These are phyloP conservation scores for Tamandua tetradactyla DNA, from an alignment of 2,797 vertebrate genomes.

Conservation along the genomic window DNA sequence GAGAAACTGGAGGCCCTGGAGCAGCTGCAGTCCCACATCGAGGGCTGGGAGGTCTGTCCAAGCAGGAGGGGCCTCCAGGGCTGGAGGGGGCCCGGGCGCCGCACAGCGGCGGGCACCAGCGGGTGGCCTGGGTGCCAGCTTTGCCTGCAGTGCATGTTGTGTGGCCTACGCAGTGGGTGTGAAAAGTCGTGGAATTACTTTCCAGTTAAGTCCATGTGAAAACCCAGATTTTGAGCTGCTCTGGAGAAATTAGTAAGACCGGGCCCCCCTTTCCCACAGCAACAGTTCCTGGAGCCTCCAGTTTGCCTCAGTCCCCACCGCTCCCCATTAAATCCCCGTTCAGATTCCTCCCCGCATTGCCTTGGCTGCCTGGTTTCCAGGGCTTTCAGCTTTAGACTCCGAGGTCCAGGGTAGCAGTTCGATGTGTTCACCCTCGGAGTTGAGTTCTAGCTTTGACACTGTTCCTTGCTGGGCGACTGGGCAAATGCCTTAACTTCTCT, in stretches of 20 bases:
- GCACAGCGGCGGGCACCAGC: rapidly evolving
- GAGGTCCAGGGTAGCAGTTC: background rate
- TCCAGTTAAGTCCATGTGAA: background rate
- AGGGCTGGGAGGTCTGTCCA: constrained; percentile 97
- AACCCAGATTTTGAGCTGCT: background rate
- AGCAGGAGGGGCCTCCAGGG: background rate
- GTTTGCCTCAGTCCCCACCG: background rate
- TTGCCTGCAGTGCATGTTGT: background rate
- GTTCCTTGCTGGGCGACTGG: background rate
- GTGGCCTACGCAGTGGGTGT: background rate
- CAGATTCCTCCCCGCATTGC: background rate
- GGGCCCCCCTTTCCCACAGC: rapidly evolving
- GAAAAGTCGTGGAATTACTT: background rate
- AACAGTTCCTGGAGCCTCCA: rapidly evolving
- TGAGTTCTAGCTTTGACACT: background rate
- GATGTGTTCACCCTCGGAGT: background rate
- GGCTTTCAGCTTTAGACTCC: background rate
- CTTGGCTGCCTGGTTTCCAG: background rate
- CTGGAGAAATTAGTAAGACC: background rate
- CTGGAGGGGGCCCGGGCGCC: rapidly evolving
- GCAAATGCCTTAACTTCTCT: background rate
- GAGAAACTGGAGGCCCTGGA: constrained; percentile 98
- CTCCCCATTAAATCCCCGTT: rapidly evolving
- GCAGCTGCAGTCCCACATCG: constrained; percentile 98
- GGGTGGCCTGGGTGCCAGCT: rapidly evolving